Base-by-base conservation (phyloP, 2,888 invertebrate genomes). In the Athalia circularis region DNA sequence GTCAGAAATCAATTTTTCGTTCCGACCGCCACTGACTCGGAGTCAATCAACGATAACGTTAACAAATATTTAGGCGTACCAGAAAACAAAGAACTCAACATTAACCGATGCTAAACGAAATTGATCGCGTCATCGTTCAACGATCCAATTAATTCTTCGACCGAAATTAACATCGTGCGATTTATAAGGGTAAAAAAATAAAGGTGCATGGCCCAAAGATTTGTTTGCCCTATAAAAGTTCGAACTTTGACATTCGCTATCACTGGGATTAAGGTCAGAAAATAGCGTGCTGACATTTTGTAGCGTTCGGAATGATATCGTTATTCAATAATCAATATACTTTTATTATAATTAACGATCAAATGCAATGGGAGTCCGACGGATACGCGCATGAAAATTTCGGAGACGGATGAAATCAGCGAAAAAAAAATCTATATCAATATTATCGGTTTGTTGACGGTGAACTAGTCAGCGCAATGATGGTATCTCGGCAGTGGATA, bases 221-320 rank as follows among this genome's bases (percentile, higher is more conserved):
- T 54, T 43, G 52, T 54, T 52, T 11, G 43, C 68, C 52, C 15
- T 29, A 52, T 59, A 47, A 43, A 29, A 59, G 45, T 45, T 13
- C 57, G 59, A 57, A 43, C 13, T 59, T 72, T 57, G 59, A 72
- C 72, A 57, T 72, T 72, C n/a, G 7, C 45, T 11, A 29, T 68
- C 15, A 1, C 6, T n/a, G 29, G 72, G 47, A 72, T 72, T 47
- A 8, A 47, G 72, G 72, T 72, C 72, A 72, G 72, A 43, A 72
- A 59, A 72, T 72, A 43, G 43, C 72, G 59, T 47, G 72, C 72
- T 59, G 72, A 72, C 72, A 72, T 72, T 72, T 72, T 9, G 43
- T 57, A 6, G 13, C 11, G 29, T 57, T 11, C 43, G 43, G 11
- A n/a, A 13, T 4, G 47, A 15, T 68, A 68, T 43, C 68, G 52